phyloP scores from a whole-genome alignment of 2,888 invertebrate genomes.

The Caenorhabditis sp. region DNA sequence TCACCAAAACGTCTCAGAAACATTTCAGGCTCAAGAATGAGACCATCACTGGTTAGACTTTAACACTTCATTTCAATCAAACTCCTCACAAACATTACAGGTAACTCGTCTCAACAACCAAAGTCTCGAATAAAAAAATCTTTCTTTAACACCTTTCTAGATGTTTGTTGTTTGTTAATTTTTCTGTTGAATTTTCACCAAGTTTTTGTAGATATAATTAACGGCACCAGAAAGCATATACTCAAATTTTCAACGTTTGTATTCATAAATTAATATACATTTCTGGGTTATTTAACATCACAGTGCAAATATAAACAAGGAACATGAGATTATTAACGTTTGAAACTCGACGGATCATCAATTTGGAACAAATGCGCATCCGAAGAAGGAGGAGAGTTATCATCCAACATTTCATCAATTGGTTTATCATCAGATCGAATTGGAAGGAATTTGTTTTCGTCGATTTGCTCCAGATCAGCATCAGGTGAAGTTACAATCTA shows the following conservation, averaged over 20 bases:
- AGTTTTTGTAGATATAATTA: neutral
- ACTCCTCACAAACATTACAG: neutral
- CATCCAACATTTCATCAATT: slow-evolving; percentile 19
- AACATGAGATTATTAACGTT: slow-evolving; percentile 16
- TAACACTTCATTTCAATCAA: too few relatives aligned
- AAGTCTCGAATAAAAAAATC: neutral
- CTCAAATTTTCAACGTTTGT: neutral
- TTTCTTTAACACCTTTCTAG: neutral
- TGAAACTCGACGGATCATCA: slow-evolving; percentile 47
- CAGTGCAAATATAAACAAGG: neutral
- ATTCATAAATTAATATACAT: slow-evolving; percentile 3
- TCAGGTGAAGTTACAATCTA: slow-evolving; percentile 22
- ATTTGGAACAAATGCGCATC: slow-evolving; percentile 48
- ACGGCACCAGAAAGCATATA: neutral
- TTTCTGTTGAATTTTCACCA: neutral
- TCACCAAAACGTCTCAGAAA: neutral
- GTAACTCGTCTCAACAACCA: neutral
- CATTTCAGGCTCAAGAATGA: neutral
- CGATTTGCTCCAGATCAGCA: slow-evolving; percentile 23
- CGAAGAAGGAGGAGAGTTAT: neutral
- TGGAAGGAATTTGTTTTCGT: slow-evolving; percentile 45
- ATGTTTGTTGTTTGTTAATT: neutral
- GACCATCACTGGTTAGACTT: neutral
- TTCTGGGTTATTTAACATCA: neutral
- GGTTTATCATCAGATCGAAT: slow-evolving; percentile 41